Base-by-base conservation (phyloP, 2,888 invertebrate genomes). In the Atethmia centrago region DNA sequence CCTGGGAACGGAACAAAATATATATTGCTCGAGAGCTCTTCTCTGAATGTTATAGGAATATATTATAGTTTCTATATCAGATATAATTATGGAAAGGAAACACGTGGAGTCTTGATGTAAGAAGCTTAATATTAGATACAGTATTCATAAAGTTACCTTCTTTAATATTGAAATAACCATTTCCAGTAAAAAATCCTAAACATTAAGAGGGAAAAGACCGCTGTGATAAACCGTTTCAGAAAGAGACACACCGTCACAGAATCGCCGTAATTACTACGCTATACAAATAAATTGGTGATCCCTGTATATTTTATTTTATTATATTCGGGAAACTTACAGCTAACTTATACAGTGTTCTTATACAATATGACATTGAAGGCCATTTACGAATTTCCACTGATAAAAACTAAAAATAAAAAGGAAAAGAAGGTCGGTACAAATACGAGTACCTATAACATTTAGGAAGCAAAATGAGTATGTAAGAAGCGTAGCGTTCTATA, bases 1-100 rank as follows among this genome's bases (percentile, higher is more conserved):
- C 56, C 31, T 53, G n/a, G 36, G 25, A 77, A 28, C 40, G 42
- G 65, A 59, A 82, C 83, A 51, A 53, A 77, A 71, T 79, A 82
- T 40, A 25, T 66, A 31, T 49, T 82, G 58, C 49, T 65, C 16
- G 12, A 66, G 62, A 62, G 53, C 31, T 65, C 59, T 65, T 21
- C 31, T 56, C n/a, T 21, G 31, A 56, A 61, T 40, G 55, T 31
- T 76, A 47, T 21, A 63, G 9, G 19, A 68, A 64, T 21, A 67
- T 8, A 53, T 36, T 31, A 36, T 19, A 14, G 45, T 51, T 63
- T 74, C 8, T 45, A 25, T 55, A 5, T n/a, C 2, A 42, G 42
- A 21, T 62, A 21, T 78, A 55, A 49, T 42, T 62, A 8, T 10
- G n/a, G n/a, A n/a, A 49, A 31, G 5, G 42, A 28, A 36, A 76